Evolutionary conservation across 2,113 vertebrate species (phyloP).

Genomic region (Brevimyrus niger): DNA sequence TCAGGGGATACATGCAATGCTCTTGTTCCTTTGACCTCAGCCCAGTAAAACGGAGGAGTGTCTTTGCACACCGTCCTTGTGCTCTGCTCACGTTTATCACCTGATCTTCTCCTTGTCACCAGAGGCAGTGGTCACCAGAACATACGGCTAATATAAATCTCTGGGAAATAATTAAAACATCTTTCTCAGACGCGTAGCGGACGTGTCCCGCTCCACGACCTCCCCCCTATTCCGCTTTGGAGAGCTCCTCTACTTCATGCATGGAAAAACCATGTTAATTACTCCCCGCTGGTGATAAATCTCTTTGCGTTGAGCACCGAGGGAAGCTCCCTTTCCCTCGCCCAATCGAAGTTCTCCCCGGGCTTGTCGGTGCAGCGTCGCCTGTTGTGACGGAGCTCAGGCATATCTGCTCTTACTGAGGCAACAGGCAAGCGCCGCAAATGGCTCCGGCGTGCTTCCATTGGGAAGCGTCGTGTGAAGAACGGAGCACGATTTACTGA

Average conservation of each 20-base stretch:
- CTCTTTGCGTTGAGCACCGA: background rate
- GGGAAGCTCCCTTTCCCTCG: background rate
- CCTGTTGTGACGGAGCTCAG: background rate
- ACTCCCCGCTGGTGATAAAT: conserved; percentile 16
- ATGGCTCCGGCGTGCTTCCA: background rate
- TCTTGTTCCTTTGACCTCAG: conserved; percentile 49
- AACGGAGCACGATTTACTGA: background rate
- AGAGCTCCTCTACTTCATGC: background rate
- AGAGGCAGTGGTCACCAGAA: conserved; percentile 39
- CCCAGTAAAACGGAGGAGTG: conserved; percentile 40
- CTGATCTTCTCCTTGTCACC: conserved; percentile 36
- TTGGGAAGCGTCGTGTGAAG: background rate
- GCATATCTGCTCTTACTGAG: background rate
- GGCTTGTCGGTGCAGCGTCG: background rate
- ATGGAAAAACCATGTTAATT: conserved; percentile 6
- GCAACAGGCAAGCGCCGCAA: background rate
- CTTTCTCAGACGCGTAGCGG: conserved; percentile 37
- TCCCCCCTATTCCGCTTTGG: background rate
- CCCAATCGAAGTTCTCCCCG: background rate
- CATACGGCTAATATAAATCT: conserved; percentile 51
- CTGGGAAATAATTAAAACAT: conserved; percentile 58
- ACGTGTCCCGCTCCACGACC: background rate
- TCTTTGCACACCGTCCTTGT: conserved; percentile 42
- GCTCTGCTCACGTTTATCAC: conserved; percentile 49
- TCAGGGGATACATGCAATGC: conserved; percentile 44